Base-by-base conservation (phyloP, 2,888 invertebrate genomes). In the Agonopterix heracliana region DNA sequence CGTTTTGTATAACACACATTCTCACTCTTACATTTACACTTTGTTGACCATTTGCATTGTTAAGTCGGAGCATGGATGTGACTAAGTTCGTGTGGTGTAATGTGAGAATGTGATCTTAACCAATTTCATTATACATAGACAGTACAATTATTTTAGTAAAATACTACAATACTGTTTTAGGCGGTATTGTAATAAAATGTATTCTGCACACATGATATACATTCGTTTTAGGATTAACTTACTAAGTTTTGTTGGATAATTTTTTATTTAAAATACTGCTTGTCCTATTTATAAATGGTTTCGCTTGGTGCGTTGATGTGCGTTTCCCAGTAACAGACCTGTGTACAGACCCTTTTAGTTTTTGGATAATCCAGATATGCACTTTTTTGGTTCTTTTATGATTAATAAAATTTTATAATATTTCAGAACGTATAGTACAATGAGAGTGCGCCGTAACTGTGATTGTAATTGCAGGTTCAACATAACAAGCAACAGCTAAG, bases 401-500 rank as follows among this genome's bases (percentile, higher is more conserved):
- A 8, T 42, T 42, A 13, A 14, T 13, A 13, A 8, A 10, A 38
- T 38, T n/a, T 10, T 38, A 38, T n/a, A 38, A 38, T n/a, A 38
- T n/a, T 41, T 40, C 13, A 41, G 35, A 26, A 41, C 41, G 7
- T 38, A 42, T 35, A 35, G n/a, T 10, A 40, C 11, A 46, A 12
- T 44, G 17, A 50, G 14, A 26, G 13, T 36, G 17, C 3, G n/a
- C 3, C 12, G 40, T 26, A n/a, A 12, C 17, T n/a, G 17, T 26
- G 7, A 26, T 9, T 17, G 41, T 41, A 36, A 43, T 48, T 46
- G 12, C 66, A 98, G 98, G 97, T 98, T 50, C 98, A 98, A 81
- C 94, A 94, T 62, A 97, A 98, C 81, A 98, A 98, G 73, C 98
- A 98, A 79, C 93, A 94, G 68, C 91, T 98, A 58, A 96, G 97